Conservation (phyloP, 2,113 vertebrate species). For the Syngnathus floridae region DNA sequence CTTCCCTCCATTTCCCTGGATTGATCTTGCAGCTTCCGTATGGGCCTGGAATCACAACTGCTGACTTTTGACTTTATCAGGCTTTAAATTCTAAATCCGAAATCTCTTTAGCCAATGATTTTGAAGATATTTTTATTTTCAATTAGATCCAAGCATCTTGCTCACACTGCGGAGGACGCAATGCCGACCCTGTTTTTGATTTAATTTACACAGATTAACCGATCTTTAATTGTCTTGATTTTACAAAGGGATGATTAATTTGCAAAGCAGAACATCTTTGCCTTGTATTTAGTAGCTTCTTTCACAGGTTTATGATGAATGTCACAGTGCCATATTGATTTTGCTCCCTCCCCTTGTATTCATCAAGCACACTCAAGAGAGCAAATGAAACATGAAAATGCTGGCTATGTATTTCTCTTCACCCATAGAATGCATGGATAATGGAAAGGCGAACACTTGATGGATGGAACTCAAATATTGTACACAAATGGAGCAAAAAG, state of each 20-base stretch:
- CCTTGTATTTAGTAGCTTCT: neutral
- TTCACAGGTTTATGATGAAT: conserved; percentile 64
- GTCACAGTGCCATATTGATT: conserved; percentile 65
- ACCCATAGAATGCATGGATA: conserved; percentile 23
- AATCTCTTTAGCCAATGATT: conserved; percentile 12
- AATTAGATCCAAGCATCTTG: conserved; percentile 27
- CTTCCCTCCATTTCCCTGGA: conserved; percentile 32
- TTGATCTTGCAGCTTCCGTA: conserved; percentile 43
- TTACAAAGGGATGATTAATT: neutral
- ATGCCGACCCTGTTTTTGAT: conserved; percentile 42
- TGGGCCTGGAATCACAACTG: conserved; percentile 51
- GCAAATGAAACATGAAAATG: conserved; percentile 69
- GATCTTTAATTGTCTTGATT: conserved; percentile 39
- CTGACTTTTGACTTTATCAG: conserved; percentile 58
- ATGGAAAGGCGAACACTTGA: conserved; percentile 66
- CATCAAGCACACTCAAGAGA: conserved; percentile 59
- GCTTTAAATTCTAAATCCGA: neutral
- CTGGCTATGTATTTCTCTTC: conserved; percentile 36
- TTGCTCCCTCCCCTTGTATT: conserved; percentile 54
- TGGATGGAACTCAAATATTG: conserved; percentile 30
- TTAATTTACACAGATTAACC: conserved; percentile 54
- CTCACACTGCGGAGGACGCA: conserved; percentile 37
- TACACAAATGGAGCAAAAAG: conserved; percentile 25
- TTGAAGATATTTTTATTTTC: conserved; percentile 34
- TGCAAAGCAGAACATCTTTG: no score